These are phyloP conservation scores for Prionailurus bengalensis DNA, from an alignment of 2,113 vertebrate genomes.

Conservation along the genomic window DNA sequence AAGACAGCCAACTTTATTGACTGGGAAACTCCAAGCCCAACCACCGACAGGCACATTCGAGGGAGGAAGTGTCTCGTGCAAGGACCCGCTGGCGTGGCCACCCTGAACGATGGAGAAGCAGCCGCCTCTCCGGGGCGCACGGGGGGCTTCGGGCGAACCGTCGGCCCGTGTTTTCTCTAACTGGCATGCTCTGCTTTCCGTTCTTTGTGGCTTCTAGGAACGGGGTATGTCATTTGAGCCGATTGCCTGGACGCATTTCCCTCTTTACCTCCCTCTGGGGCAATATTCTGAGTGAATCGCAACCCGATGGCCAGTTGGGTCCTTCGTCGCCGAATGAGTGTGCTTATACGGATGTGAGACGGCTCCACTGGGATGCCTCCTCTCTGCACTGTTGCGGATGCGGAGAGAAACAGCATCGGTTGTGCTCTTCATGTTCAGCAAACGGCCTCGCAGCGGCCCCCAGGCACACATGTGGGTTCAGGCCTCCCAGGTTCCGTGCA, in stretches of 20 bases:
- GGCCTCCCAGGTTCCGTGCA: background rate
- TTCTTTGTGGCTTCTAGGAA: background rate
- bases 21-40: no score
- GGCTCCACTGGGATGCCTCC: background rate
- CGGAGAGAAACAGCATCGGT: background rate
- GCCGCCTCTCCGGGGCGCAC: accelerated
- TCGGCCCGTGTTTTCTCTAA: background rate
- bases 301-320: background rate
- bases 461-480: background rate
- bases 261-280: background rate
- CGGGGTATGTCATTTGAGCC: background rate
- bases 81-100: accelerated
- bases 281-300: conserved; percentile 33
- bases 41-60: accelerated
- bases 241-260: background rate
- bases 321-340: background rate
- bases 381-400: background rate
- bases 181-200: background rate
- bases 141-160: accelerated
- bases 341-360: background rate
- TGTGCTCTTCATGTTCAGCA: background rate
- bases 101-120: accelerated
- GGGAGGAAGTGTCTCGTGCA: accelerated
- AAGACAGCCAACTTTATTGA: background rate
- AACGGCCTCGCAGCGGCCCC: conserved; percentile 1